A percentile compares a stretch with the other conserved stretches of the same genome.
phyloP scores from a whole-genome alignment of 1,140 invertebrate genomes.

The honey bee (Apis mellifera) region Amel_HAv3.1 CM009931.2:27295501-27296000 shows the following conservation, averaged over 20 bases:
- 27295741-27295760: not conserved
- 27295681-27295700: too few relatives aligned
- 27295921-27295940: constrained; percentile 60
- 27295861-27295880: constrained; percentile 63
- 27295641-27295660: too few relatives aligned
- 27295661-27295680: too few relatives aligned
- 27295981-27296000: constrained; percentile 53
- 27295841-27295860: constrained; percentile 46
- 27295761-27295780: constrained; percentile 7
- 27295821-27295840: constrained; percentile 30
- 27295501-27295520: constrained; percentile 44
- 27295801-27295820: constrained; percentile 53
- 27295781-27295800: not conserved
- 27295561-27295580: too few relatives aligned
- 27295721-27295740: too few relatives aligned
- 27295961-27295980: constrained; percentile 74
- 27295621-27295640: too few relatives aligned
- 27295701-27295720: too few relatives aligned
- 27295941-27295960: constrained; percentile 70
- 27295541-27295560: constrained; percentile 26
- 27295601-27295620: too few relatives aligned
- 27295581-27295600: too few relatives aligned
- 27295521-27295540: constrained; percentile 49
- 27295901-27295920: constrained; percentile 66
- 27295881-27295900: constrained; percentile 69